phyloP scores from a whole-genome alignment of 2,797 vertebrate genomes.

The Rhinogobio ventralis region DNA sequence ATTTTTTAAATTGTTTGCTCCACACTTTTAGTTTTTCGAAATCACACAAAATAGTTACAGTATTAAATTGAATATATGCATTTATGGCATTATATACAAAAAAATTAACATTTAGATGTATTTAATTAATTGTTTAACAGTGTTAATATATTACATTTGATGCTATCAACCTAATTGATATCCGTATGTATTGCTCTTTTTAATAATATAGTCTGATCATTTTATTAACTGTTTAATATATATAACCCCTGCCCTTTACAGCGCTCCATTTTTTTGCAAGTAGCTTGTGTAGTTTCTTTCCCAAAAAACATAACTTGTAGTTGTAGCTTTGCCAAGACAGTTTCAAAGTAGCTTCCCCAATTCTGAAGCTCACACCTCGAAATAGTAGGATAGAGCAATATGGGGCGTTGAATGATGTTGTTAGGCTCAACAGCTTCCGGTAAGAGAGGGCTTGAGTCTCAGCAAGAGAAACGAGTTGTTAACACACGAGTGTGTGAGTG shows the following conservation, averaged over 20 bases:
- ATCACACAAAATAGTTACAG: background rate
- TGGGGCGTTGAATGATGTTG: slow-evolving; percentile 52
- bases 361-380: slow-evolving; percentile 30
- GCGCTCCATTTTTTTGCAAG: background rate
- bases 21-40: background rate
- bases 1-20: background rate
- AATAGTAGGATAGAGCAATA: slow-evolving; percentile 54
- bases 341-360: background rate
- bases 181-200: background rate
- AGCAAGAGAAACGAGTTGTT: slow-evolving; percentile 42
- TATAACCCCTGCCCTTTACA: background rate
- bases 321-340: background rate
- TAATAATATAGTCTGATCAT: background rate
- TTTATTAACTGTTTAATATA: background rate
- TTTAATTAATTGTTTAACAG: background rate
- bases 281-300: background rate
- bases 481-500: slow-evolving; percentile 42
- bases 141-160: background rate
- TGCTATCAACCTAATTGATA: background rate
- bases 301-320: background rate
- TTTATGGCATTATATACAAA: background rate
- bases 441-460: slow-evolving; percentile 64
- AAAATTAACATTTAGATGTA: background rate
- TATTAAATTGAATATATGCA: background rate
- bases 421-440: slow-evolving; percentile 23